Evolutionary conservation across 2,797 vertebrate species (phyloP), one percentile per base, ranked within the genome.

Genomic region (Danio albolineatus): DNA sequence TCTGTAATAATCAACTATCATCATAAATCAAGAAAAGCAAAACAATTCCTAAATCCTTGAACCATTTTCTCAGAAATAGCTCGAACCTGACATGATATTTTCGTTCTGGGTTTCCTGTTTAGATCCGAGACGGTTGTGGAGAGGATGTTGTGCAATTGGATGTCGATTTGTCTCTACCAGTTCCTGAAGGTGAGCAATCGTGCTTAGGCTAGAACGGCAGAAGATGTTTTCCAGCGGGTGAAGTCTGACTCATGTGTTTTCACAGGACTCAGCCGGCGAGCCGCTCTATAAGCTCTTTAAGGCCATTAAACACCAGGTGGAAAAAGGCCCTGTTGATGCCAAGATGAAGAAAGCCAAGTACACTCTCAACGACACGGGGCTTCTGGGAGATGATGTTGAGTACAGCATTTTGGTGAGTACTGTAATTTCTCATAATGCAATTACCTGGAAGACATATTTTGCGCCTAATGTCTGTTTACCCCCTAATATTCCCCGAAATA

Each of bases 81-180:
- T 39, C 46, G 49, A 57, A n/a, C 43, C 57, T 74, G n/a, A 61
- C 5, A 46, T 39, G 6, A 53, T 19, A 53, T 13, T 2, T 2
- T 71, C 8, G 7, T 7, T 62, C 16, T 61, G 9, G 41, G 14
- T 53, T 41, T 79, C 49, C 61, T 36, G 9, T 56, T 64, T 85
- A 99, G 97, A 88, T 98, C 97, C 10, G 98, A 99, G 93, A 98
- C 97, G 0, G 98, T 99, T 82, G 97, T 99, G 86, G 98, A 99
- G 85, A 94, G 97, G 85, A 99, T 99, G 98, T 94, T 99, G 84
- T 98, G 97, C 85, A 99, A 99, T 82, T 99, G 98, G 97, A 99
- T 99, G 98, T 99, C 98, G 10, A 99, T 99, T 91, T 99, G 98
- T 85, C 94, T 99, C 9, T 99, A 99, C 90, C 97, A 98, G 91